Evolutionary conservation across 2,888 invertebrate genomes (phyloP).

Genomic region (Amiota mariae): DNA sequence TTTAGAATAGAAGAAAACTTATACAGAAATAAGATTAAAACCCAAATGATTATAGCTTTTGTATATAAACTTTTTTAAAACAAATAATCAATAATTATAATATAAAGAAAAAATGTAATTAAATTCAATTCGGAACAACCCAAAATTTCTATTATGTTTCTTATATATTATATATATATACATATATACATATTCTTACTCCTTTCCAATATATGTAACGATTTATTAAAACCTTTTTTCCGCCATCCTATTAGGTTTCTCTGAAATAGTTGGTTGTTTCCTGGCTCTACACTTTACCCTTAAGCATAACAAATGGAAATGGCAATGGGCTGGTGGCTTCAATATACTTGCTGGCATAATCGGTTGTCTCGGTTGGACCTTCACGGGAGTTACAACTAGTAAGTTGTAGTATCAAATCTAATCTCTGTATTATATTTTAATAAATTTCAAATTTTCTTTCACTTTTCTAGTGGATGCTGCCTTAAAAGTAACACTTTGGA

Average conservation of each 20-base stretch:
- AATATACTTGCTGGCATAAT: slow-evolving; percentile 72
- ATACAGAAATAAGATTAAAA: too few species aligned
- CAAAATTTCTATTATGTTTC: not conserved
- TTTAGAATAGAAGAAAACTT: too few species aligned
- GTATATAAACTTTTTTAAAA: too few species aligned
- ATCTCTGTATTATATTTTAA: not conserved
- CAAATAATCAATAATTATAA: too few species aligned
- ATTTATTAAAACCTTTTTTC: not conserved
- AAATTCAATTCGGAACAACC: not conserved
- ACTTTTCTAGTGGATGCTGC: slow-evolving; percentile 65
- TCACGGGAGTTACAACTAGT: slow-evolving; percentile 65
- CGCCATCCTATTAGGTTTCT: slow-evolving; percentile 60
- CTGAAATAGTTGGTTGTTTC: slow-evolving; percentile 73
- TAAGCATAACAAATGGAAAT: slow-evolving; percentile 71
- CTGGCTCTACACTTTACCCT: slow-evolving; percentile 71
- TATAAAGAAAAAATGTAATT: too few species aligned
- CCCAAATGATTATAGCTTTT: too few species aligned
- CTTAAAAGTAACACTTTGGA: slow-evolving; percentile 68
- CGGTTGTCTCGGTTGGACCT: slow-evolving; percentile 72
- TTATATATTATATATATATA: not conserved
- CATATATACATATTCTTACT: too few species aligned
- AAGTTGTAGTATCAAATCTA: slow-evolving; percentile 44
- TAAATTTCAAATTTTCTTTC: not conserved
- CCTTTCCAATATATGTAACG: too few species aligned
- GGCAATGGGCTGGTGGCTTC: slow-evolving; percentile 71